Conservation (phyloP, 2,888 invertebrate species). For the Aspidiotus rigidus region DNA sequence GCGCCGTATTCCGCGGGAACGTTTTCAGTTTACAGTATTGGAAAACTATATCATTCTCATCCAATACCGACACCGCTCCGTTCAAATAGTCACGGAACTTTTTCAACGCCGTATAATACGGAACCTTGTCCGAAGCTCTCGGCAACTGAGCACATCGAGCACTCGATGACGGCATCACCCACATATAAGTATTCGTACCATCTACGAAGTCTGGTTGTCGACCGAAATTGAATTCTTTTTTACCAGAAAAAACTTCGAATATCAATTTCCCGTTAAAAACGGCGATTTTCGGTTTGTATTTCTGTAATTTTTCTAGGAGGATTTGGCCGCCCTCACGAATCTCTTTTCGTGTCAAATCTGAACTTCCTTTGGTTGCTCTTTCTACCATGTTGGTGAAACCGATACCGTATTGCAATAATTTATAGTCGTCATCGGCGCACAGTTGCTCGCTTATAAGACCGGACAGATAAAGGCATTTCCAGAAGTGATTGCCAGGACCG, state of each 20-base stretch:
- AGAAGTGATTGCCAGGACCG: slow-evolving; percentile 97
- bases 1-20: slow-evolving; percentile 43
- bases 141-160: slow-evolving; percentile 94
- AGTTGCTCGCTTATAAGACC: slow-evolving; percentile 90
- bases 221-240: slow-evolving; percentile 94
- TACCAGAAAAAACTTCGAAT: slow-evolving; percentile 93
- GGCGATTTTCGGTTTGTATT: slow-evolving; percentile 90
- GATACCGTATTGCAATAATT: slow-evolving; percentile 84
- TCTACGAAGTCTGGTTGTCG: slow-evolving; percentile 88
- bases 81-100: slow-evolving; percentile 90
- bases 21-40: slow-evolving; percentile 60
- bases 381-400: slow-evolving; percentile 98
- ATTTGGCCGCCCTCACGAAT: slow-evolving; percentile 87
- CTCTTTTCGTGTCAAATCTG: slow-evolving; percentile 86
- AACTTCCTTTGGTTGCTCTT: slow-evolving; percentile 89
- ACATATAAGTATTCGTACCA: slow-evolving; percentile 93
- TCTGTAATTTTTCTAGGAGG: slow-evolving; percentile 77
- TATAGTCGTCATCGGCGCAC: slow-evolving; percentile 93
- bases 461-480: slow-evolving; percentile 93
- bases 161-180: slow-evolving; percentile 98
- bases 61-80: slow-evolving; percentile 72
- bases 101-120: slow-evolving; percentile 90
- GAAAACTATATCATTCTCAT: slow-evolving; percentile 80
- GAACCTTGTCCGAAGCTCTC: slow-evolving; percentile 95
- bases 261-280: slow-evolving; percentile 98